Base-by-base conservation (phyloP, 1,140 invertebrate genomes). In the Globodera rostochiensis region DNA sequence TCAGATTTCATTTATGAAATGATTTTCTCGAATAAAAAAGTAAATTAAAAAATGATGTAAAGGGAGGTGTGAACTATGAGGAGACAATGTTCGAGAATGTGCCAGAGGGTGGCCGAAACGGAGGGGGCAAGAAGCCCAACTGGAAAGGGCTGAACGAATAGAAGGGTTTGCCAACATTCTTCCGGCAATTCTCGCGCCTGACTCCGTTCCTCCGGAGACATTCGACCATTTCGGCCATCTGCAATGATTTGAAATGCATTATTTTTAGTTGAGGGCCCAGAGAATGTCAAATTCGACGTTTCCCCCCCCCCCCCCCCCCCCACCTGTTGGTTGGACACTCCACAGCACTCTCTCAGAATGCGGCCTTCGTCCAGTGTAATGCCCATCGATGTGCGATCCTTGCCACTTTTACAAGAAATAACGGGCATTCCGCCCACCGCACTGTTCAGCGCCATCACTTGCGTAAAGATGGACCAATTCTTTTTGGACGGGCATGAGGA, bases 141-240 rank as follows among this genome's bases (percentile, higher is more conserved):
- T 89, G 88, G 80, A 89, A 89, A 5, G 88, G 87, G 74, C 86
- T 88, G 77, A 89, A 89, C 11, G 87, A 87, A 73, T 85, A 89
- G 36, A 89, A 47, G 25, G 88, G 73, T 74, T 87, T 90, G 19
- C 88, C 88, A 6, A 90, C 82, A 73, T 89, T 89, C 70, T 89
- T 89, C 11, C 87, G 73, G 80, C 88, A 89, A 64, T 90, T 90
- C 78, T 89, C 88, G 15, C 87, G 79, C 45, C 88, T 78, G 69
- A 89, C 87, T 69, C 88, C 88, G 53, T 90, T 83, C 71, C 81
- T 82, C 49, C 87, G 76, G 15, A 88, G 73, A 21, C 86, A 84
- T 45, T 82, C 81, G 13, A 88, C 70, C 13, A 88, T 84, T 82
- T 88, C 87, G 47, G 69, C 69, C 3, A 87, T 80, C 87, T 87